Evolutionary conservation across 2,888 invertebrate genomes (phyloP).

Genomic region (Caenorhabditis imperialis): DNA sequence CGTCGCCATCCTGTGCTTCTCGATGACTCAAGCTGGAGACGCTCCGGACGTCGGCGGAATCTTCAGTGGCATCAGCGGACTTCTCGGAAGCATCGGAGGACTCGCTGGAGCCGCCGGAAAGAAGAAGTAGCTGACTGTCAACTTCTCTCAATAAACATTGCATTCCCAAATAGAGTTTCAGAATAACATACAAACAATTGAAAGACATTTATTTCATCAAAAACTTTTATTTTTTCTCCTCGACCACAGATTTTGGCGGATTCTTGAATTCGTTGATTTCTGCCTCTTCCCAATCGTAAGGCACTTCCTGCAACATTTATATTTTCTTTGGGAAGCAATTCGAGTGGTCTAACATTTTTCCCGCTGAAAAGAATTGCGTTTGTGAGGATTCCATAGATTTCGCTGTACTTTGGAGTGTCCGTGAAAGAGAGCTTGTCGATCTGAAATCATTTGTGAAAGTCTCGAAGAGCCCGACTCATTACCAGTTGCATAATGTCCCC

Average conservation of each 20-base stretch:
- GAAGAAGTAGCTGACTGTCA: neutral
- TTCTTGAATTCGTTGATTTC: conserved; percentile 56
- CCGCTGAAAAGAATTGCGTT: conserved; percentile 57
- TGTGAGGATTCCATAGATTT: conserved; percentile 56
- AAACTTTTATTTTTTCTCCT: conserved; percentile 1
- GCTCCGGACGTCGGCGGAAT: conserved; percentile 9
- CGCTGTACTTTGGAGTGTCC: conserved; percentile 59
- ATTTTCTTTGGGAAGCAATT: neutral
- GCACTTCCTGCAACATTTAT: conserved; percentile 47
- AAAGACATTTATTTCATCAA: neutral
- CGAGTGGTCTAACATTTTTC: conserved; percentile 14
- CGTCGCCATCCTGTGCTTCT: neutral
- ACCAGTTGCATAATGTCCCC: conserved; percentile 57
- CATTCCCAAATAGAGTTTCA: too few species aligned
- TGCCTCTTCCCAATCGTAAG: conserved; percentile 64
- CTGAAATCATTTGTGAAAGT: conserved; percentile 13
- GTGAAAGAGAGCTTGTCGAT: conserved; percentile 62
- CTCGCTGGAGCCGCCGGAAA: conserved; percentile 14
- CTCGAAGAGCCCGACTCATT: neutral
- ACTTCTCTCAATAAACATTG: neutral
- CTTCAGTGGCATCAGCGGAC: conserved; percentile 12
- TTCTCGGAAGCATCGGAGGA: conserved; percentile 12
- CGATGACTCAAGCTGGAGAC: neutral
- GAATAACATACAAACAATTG: too few species aligned
- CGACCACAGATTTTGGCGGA: conserved; percentile 30